Percentiles rank a stretch among this genome's conserved stretches.
These are phyloP conservation scores for Stenodema calcarata DNA, from an alignment of 2,888 invertebrate genomes.

Conservation along the genomic window DNA sequence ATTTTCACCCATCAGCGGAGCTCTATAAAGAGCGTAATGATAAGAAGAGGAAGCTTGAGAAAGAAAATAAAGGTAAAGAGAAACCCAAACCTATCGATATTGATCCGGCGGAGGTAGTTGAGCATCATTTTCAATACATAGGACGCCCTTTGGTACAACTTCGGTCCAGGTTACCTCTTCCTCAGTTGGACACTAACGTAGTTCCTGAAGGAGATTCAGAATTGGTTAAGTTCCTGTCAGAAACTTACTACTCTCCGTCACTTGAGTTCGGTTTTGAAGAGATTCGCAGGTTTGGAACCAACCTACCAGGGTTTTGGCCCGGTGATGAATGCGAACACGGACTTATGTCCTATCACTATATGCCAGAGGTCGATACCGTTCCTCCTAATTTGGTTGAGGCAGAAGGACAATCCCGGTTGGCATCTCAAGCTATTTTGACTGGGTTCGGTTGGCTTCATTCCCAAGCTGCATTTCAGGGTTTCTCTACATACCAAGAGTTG, in stretches of 20 bases:
- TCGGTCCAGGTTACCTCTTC: slow-evolving; percentile 61
- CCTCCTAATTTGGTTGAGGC: not conserved
- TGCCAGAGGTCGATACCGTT: slow-evolving; percentile 63
- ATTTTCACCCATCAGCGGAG: slow-evolving; percentile 67
- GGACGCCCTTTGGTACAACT: slow-evolving; percentile 75
- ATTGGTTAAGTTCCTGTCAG: slow-evolving; percentile 66
- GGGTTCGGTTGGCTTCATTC: slow-evolving; percentile 82
- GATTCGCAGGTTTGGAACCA: slow-evolving; percentile 71
- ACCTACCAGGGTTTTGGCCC: slow-evolving; percentile 80
- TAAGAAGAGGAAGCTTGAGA: slow-evolving; percentile 51
- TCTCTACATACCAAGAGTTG: slow-evolving; percentile 86
- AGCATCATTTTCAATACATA: slow-evolving; percentile 74
- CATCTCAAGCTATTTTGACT: slow-evolving; percentile 76
- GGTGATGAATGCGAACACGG: slow-evolving; percentile 81
- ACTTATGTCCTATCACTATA: slow-evolving; percentile 74
- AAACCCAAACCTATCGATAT: slow-evolving; percentile 60
- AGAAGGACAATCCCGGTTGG: slow-evolving; percentile 67
- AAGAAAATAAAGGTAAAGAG: slow-evolving; percentile 48
- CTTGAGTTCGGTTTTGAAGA: slow-evolving; percentile 66
- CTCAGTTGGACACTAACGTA: slow-evolving; percentile 33
- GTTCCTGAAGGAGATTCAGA: not conserved
- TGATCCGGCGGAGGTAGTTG: slow-evolving; percentile 65
- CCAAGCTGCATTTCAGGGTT: slow-evolving; percentile 72
- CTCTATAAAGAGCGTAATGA: slow-evolving; percentile 52
- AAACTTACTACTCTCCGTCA: slow-evolving; percentile 65